Evolutionary conservation across 2,113 vertebrate species (phyloP), one percentile per base, ranked within the genome.

Genomic region (Protomyctophum bolini): DNA sequence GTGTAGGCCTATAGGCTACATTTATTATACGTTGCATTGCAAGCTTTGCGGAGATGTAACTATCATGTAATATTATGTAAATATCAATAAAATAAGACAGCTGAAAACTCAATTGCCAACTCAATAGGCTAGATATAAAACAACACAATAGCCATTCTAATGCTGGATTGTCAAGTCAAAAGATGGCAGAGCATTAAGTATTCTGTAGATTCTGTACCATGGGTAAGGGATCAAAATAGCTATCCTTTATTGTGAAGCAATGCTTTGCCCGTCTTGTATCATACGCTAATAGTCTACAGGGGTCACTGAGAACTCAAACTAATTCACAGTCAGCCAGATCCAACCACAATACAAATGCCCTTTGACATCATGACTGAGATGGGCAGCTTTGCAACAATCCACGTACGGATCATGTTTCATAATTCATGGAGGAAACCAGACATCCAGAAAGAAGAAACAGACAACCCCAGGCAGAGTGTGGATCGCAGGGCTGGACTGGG

Each of bases 341-440:
- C 75, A 59, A 33, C 86, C 76, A 54, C 79, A 80, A 70, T 62
- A 69, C 70, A 82, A 78, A 79, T 63, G 79, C 56, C 82, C 75
- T 72, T 55, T 33, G 62, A 88, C 88, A 83, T 54, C 58, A 21
- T 55, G 51, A 46, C 77, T 54, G 57, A 76, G 86, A 82, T 73
- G 70, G 76, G 69, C 81, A 68, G 75, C 73, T 66, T 75, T 76
- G 10, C 68, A 80, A 65, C 68, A 77, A 84, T 83, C 80, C 81
- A 77, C 56, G 79, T 58, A 61, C 77, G 85, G 88, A 81, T 88
- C 81, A 75, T 80, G 74, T 78, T 92, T 92, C 86, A 93, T 93
- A 92, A 93, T 93, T 93, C 88, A 93, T 92, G 77, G 81, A 77
- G 52, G 68, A 63, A 79, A 70, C 70, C 77, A 92, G 89, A 88